Percentiles rank a stretch among this genome's conserved stretches.
phyloP scores from a whole-genome alignment of 2,113 vertebrate genomes.

The Paradoxurus hermaphroditus region DNA sequence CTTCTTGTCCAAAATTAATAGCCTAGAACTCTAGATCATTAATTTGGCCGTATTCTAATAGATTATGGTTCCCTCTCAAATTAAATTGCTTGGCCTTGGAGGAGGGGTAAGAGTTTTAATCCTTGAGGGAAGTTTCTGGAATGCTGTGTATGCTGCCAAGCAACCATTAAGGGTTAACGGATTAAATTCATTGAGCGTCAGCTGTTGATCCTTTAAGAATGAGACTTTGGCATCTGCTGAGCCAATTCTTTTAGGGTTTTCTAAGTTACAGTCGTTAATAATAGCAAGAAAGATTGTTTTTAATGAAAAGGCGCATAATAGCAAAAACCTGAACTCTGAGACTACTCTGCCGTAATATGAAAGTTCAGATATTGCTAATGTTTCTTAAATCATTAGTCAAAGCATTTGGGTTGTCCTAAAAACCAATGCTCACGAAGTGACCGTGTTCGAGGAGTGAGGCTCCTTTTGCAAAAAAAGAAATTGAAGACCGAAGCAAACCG shows the following conservation, averaged over 20 bases:
- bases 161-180: background rate
- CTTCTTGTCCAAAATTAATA: background rate
- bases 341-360: background rate
- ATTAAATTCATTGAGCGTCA: conserved; percentile 9
- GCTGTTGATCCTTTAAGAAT: background rate
- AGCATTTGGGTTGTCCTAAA: conserved; percentile 40
- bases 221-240: background rate
- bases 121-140: conserved; percentile 6
- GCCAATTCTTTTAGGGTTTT: background rate
- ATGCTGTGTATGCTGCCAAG: background rate
- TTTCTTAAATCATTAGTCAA: background rate
- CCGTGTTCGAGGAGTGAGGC: conserved; percentile 21
- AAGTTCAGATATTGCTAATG: background rate
- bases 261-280: background rate
- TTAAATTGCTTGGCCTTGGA: conserved; percentile 5
- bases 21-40: background rate
- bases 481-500: background rate
- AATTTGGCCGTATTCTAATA: background rate
- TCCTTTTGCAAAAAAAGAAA: background rate
- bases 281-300: background rate
- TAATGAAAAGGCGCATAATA: background rate
- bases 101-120: background rate
- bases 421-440: conserved; percentile 30
- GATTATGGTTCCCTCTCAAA: background rate
- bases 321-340: background rate